phyloP scores from a whole-genome alignment of 1,140 invertebrate species.

The Drosophila navojoa region DNA sequence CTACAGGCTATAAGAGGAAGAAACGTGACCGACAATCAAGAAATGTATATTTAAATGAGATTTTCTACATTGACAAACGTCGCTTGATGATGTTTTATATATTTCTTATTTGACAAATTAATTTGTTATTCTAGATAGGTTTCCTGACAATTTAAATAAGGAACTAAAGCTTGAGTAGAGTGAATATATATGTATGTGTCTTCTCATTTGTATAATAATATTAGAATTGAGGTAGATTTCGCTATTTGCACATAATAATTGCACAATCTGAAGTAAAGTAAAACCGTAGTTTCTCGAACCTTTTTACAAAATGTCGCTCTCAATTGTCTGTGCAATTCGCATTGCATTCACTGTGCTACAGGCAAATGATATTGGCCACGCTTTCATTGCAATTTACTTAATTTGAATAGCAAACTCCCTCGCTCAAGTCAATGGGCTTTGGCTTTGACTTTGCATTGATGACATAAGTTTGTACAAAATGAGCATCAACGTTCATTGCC shows the following conservation, averaged over 20 bases:
- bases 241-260: too few relatives aligned
- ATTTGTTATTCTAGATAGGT: too few relatives aligned
- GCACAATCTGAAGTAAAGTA: too few relatives aligned
- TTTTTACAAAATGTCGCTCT: neutral
- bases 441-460: conserved; percentile 1
- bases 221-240: too few relatives aligned
- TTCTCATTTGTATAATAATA: too few relatives aligned
- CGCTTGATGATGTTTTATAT: too few relatives aligned
- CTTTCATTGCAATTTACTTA: conserved; percentile 1
- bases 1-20: conserved; percentile 41
- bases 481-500: conserved; percentile 49
- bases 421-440: neutral
- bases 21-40: conserved; percentile 28
- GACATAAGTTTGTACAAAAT: conserved; percentile 20
- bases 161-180: too few relatives aligned
- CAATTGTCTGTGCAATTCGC: neutral
- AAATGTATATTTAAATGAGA: conserved; percentile 9
- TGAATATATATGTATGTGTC: too few relatives aligned
- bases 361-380: neutral
- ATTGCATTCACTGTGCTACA: neutral
- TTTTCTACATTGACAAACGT: too few relatives aligned
- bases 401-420: conserved; percentile 14
- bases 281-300: too few relatives aligned
- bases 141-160: too few relatives aligned
- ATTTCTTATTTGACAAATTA: too few relatives aligned